phyloP scores from a whole-genome alignment of 2,797 vertebrate genomes.

The Enoplosus armatus region DNA sequence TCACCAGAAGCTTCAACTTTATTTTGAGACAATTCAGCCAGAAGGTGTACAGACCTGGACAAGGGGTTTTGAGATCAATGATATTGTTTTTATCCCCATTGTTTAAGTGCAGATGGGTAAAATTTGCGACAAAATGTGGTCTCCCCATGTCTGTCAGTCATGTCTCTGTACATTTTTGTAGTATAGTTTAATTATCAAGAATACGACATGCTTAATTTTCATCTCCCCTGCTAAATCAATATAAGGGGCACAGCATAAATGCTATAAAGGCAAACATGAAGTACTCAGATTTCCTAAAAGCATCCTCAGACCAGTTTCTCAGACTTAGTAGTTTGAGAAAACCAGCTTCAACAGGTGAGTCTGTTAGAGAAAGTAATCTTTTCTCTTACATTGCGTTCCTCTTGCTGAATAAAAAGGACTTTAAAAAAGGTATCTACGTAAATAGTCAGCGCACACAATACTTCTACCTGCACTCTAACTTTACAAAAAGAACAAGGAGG shows the following conservation, averaged over 20 bases:
- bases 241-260: background rate
- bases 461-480: conserved; percentile 25
- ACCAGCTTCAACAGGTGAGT: background rate
- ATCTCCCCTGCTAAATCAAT: conserved; percentile 22
- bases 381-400: too few relatives aligned
- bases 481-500: background rate
- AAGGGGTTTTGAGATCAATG: background rate
- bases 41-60: conserved; percentile 22
- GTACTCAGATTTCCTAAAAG: conserved; percentile 8
- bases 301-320: background rate
- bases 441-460: background rate
- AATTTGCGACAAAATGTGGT: background rate
- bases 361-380: background rate
- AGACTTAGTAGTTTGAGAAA: background rate
- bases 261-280: background rate
- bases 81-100: background rate
- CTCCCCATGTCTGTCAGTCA: background rate
- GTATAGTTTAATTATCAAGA: conserved; percentile 11
- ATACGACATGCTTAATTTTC: background rate
- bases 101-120: conserved; percentile 10
- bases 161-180: conserved; percentile 22
- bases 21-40: conserved; percentile 30
- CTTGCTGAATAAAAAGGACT: background rate
- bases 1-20: conserved; percentile 27
- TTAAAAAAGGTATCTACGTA: background rate